A percentile compares a stretch with the other conserved stretches of the same genome.
Evolutionary conservation across 2,888 invertebrate species (phyloP).

Genomic region (Cosmorhoe ocellata): DNA sequence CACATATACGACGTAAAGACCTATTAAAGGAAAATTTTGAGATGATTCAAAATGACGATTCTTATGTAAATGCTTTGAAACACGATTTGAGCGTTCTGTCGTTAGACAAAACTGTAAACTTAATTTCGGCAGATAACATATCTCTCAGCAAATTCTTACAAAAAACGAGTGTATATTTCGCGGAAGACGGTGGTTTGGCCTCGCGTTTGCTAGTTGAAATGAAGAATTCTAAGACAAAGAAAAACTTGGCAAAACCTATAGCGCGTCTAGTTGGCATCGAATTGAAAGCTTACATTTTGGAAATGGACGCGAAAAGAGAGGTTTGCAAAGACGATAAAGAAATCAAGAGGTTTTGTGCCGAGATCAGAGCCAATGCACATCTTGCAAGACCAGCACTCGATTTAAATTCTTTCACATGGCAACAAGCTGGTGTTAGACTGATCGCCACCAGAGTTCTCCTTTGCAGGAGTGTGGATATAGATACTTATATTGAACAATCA

Average conservation of each 20-base stretch:
- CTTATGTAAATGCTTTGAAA: slow-evolving; percentile 55
- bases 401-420: background rate
- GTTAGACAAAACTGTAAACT: slow-evolving; percentile 17
- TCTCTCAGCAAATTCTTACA: background rate
- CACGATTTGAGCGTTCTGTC: slow-evolving; percentile 47
- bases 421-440: background rate
- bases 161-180: slow-evolving; percentile 1
- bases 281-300: background rate
- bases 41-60: slow-evolving; percentile 45
- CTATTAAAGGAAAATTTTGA: slow-evolving; percentile 48
- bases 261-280: background rate
- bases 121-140: background rate
- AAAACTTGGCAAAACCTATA: slow-evolving; percentile 2
- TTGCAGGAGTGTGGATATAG: background rate
- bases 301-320: background rate
- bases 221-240: background rate
- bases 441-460: slow-evolving; percentile 1
- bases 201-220: slow-evolving; percentile 1
- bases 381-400: slow-evolving; percentile 1
- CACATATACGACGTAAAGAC: slow-evolving; percentile 47
- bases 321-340: background rate
- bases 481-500: slow-evolving; percentile 1
- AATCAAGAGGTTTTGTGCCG: background rate
- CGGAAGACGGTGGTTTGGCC: slow-evolving; percentile 3
- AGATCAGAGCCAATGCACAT: slow-evolving; percentile 4